Evolutionary conservation across 2,113 vertebrate species (phyloP), one percentile per base, ranked within the genome.

Genomic region (Acrocephalus kingi): DNA sequence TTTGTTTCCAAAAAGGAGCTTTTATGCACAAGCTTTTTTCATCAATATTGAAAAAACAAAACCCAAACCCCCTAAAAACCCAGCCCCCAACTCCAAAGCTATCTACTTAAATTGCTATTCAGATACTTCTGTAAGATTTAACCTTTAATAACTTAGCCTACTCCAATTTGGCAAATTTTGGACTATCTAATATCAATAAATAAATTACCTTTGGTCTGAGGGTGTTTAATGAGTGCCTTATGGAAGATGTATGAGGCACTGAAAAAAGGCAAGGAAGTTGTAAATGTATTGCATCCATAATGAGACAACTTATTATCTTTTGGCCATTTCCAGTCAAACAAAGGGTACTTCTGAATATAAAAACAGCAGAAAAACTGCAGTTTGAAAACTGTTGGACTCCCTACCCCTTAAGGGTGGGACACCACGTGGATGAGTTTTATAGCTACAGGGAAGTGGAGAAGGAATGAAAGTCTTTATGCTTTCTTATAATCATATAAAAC

Each of bases 51-150:
- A 6, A 15, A 10, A 48, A 18, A 3, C 6, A 28, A 52, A 51
- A 16, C 31, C 1, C 28, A 35, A 51, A 51, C 33, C 1, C 6
- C 3, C 0, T 0, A 19, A 35, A 83, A 30, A 3, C 5, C 4
- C 54, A 69, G 2, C 2, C 11, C 24, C 78, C 30, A 77, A 25
- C 3, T 41, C 8, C 66, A 73, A 72, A 84, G 11, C 13, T 79
- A 64, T 37, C 35, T 56, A 46, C 1, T 45, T 89, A 55, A 39
- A 49, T 82, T 89, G 87, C 59, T 66, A 1, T 84, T 89, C 49
- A 78, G 54, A 58, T 35, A 35, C 9, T 54, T 74, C 8, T 49
- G 15, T 46, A 84, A 73, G 16, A 6, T 51, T 80, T 89, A 66
- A 80, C 72, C 11, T 93, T 91, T 91, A 79, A 79, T 33, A 88